Base-by-base conservation (phyloP, 2,797 vertebrate species). In the Helarctos malayanus region DNA sequence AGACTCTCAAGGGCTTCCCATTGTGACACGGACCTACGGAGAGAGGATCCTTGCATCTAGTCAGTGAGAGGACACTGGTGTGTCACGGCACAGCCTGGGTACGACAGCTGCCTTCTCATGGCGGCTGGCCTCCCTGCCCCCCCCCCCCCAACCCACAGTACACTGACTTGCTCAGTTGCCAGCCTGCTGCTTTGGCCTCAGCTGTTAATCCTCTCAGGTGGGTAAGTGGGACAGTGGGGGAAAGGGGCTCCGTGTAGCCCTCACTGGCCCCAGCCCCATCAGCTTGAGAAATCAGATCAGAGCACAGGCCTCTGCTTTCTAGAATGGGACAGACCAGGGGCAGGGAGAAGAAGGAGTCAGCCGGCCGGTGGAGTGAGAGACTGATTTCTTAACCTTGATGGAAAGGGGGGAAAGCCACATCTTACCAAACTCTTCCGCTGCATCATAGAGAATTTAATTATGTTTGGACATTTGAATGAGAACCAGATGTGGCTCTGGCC, bases 351-450 rank as follows among this genome's bases (percentile, higher is more conserved):
- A 54, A 19, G 1, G 10, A 27, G 32, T 52, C 52, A 35, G 54
- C 88, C 41, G 25, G 45, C 88, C 35, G 0, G 32, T 12, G 21
- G 93, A 96, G 65, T 73, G 97, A 96, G 97, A 97, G 97, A 95
- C 97, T 98, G 98, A 98, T 98, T 98, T 98, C 98, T 98, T 98
- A 98, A 98, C 98, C 98, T 98, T 98, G 98, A 98, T 98, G 98
- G 97, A 97, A 97, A 98, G 97, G 97, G 98, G 98, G 98, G 98
- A 98, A 98, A 99, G 98, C 98, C 98, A 98, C 91, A 98, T 99
- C 98, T 98, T 99, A 98, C 98, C 98, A 98, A 98, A 98, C 98
- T 98, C 98, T 99, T 99, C 98, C 98, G 98, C 98, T 98, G 97
- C 93, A 86, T 98, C 98, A 97, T 98, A 98, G 98, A 96, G 98